Evolutionary conservation across 2,113 vertebrate genomes (phyloP).

Genomic region (Scomber scombrus): DNA sequence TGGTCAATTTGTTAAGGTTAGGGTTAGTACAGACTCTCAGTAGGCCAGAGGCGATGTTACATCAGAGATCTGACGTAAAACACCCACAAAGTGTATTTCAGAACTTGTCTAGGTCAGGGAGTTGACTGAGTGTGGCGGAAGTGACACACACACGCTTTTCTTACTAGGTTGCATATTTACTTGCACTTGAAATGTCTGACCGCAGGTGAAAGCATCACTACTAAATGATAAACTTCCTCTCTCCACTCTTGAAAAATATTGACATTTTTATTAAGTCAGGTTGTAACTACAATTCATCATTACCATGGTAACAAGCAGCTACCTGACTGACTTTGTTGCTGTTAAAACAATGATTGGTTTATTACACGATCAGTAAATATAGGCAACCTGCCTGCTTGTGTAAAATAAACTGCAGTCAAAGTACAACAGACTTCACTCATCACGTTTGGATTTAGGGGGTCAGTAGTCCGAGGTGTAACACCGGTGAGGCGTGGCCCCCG

Average conservation of each 20-base stretch:
- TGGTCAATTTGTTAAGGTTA: background rate
- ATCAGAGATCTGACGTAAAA: too few species aligned
- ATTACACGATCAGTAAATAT: background rate
- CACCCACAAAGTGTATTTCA: too few species aligned
- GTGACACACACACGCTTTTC: too few species aligned
- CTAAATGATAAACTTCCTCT: background rate
- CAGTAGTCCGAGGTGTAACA: constrained; percentile 48
- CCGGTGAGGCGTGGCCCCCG: constrained; percentile 51
- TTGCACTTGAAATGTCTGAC: background rate
- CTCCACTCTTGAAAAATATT: background rate
- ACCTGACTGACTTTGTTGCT: background rate
- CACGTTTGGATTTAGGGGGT: constrained; percentile 36
- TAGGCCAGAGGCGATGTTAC: too few species aligned
- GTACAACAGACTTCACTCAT: background rate
- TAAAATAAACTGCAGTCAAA: background rate
- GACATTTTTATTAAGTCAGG: background rate
- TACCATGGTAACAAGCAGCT: background rate
- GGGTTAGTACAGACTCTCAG: too few species aligned
- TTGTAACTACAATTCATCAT: too few species aligned
- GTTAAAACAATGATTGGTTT: background rate
- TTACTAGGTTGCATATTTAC: background rate
- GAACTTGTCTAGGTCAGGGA: too few species aligned
- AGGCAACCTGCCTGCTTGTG: background rate
- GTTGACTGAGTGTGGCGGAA: too few species aligned
- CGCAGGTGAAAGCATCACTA: constrained; percentile 20